These are phyloP conservation scores for Hydropsyche betteni DNA, from an alignment of 2,888 invertebrate species.

Conservation along the genomic window DNA sequence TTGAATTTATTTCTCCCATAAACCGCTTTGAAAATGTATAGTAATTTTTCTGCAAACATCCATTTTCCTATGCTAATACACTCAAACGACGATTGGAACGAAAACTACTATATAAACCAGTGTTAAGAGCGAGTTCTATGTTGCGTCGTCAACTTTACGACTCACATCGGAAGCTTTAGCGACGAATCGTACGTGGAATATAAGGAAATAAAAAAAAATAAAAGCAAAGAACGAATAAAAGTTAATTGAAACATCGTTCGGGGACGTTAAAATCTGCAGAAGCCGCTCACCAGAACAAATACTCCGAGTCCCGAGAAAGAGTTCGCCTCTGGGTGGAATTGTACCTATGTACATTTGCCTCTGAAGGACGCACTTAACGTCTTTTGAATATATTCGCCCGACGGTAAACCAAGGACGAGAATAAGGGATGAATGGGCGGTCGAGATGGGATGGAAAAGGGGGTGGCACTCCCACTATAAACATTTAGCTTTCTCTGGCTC, in stretches of 20 bases:
- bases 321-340: slow-evolving; percentile 25
- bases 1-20: no score
- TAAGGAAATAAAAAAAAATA: background rate
- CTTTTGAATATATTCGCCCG: slow-evolving; percentile 46
- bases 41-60: no score
- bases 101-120: no score
- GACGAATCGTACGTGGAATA: background rate
- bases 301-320: slow-evolving; percentile 38
- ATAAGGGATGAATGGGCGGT: background rate
- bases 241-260: slow-evolving; percentile 45
- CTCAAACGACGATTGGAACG: no score
- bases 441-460: background rate
- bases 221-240: slow-evolving; percentile 27
- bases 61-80: no score
- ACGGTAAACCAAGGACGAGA: slow-evolving; percentile 39
- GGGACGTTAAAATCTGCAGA: slow-evolving; percentile 36
- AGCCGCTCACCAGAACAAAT: slow-evolving; percentile 40
- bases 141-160: no score
- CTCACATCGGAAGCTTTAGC: no score
- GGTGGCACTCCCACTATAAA: slow-evolving; percentile 22
- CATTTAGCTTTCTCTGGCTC: slow-evolving; percentile 15
- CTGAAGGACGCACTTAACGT: slow-evolving; percentile 44
- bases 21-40: no score
- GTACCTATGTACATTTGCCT: slow-evolving; percentile 26
- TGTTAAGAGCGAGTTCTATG: no score